Percentiles rank a stretch among this genome's conserved stretches.
Evolutionary conservation across 2,888 invertebrate species (phyloP).

Genomic region (Argyra leucocephala): DNA sequence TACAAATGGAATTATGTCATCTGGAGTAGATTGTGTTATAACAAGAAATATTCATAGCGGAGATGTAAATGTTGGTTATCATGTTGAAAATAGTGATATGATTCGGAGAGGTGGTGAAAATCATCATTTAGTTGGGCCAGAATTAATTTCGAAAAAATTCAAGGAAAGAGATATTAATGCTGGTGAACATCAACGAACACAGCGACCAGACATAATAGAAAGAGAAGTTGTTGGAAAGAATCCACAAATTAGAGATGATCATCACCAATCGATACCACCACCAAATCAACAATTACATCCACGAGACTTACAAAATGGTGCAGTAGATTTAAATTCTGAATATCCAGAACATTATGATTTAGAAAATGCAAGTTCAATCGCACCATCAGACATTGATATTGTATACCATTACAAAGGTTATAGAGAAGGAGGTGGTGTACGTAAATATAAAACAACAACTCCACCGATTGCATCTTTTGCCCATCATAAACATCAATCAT

Average conservation of each 20-base stretch:
- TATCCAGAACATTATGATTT: slow-evolving; percentile 89
- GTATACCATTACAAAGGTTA: slow-evolving; percentile 94
- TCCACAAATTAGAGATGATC: slow-evolving; percentile 68
- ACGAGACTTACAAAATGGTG: slow-evolving; percentile 62
- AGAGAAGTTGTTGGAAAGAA: slow-evolving; percentile 78
- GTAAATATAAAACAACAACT: slow-evolving; percentile 81
- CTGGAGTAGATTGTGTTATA: slow-evolving; percentile 60
- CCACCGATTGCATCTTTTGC: slow-evolving; percentile 68
- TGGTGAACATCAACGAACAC: slow-evolving; percentile 63
- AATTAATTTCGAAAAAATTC: slow-evolving; percentile 77
- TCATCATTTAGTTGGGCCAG: slow-evolving; percentile 72
- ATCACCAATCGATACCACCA: slow-evolving; percentile 68
- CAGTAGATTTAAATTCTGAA: slow-evolving; percentile 68
- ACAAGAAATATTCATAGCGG: slow-evolving; percentile 58
- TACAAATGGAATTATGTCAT: slow-evolving; percentile 57
- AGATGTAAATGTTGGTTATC: slow-evolving; percentile 59
- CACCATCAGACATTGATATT: slow-evolving; percentile 93
- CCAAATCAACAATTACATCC: slow-evolving; percentile 61
- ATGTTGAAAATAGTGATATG: slow-evolving; percentile 63
- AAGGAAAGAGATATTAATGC: slow-evolving; percentile 74
- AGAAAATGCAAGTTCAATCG: slow-evolving; percentile 94
- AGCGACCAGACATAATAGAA: slow-evolving; percentile 89
- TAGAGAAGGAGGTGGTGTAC: slow-evolving; percentile 68
- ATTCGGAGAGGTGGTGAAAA: slow-evolving; percentile 61
- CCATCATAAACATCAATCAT: slow-evolving; percentile 64